These are phyloP conservation scores for Zelleria hepariella DNA, from an alignment of 2,888 invertebrate species.

Conservation along the genomic window DNA sequence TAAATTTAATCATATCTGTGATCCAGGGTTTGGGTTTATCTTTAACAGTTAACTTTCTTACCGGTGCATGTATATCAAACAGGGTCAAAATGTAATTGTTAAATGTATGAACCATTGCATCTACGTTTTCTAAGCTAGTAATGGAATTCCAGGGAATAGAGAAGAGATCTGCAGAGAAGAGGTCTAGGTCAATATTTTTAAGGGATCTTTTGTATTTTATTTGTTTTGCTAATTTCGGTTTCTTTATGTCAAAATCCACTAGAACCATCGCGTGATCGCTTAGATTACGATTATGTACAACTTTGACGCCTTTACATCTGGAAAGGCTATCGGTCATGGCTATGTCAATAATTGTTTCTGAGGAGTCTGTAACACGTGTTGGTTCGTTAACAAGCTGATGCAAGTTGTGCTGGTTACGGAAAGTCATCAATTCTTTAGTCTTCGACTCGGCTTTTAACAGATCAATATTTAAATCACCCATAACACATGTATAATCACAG, in stretches of 20 bases:
- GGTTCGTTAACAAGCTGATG: conserved; percentile 12
- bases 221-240: background rate
- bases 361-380: conserved; percentile 10
- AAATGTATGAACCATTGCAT: background rate
- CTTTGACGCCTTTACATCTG: background rate
- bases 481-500: background rate
- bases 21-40: background rate
- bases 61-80: background rate
- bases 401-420: background rate
- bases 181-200: background rate
- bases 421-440: background rate
- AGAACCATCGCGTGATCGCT: background rate
- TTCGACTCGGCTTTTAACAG: too few relatives aligned
- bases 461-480: background rate
- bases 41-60: background rate
- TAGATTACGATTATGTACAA: background rate
- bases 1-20: background rate
- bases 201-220: background rate
- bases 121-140: background rate
- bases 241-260: background rate
- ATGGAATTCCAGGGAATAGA: background rate
- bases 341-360: conserved; percentile 6
- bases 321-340: conserved; percentile 8
- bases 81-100: background rate
- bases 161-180: background rate